These are phyloP conservation scores for Aspidoscelis tigris DNA, from an alignment of 2,113 vertebrate species.

Conservation along the genomic window DNA sequence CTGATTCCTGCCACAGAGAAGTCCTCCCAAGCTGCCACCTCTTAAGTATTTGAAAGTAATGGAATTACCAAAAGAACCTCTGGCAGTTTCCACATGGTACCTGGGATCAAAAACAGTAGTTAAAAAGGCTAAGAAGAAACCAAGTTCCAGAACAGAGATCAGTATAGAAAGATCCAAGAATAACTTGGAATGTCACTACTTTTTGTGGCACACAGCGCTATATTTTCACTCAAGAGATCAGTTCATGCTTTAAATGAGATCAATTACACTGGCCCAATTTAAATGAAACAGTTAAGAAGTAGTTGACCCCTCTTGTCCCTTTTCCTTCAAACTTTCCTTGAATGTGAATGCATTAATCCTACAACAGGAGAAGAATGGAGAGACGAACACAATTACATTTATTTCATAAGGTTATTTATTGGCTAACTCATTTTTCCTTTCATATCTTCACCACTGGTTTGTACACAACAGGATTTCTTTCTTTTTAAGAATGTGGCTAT, in stretches of 20 bases:
- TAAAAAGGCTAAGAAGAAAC: no score
- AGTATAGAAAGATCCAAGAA: background rate
- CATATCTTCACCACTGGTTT: background rate
- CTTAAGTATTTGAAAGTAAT: no score
- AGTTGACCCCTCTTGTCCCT: conserved; percentile 32
- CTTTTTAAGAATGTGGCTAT: background rate
- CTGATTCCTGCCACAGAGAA: no score
- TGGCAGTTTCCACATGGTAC: no score
- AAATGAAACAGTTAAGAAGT: conserved; percentile 40
- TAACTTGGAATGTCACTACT: background rate
- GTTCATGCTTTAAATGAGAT: conserved; percentile 42
- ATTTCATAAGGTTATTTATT: background rate
- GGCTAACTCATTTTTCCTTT: conserved; percentile 20
- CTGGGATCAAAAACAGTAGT: no score
- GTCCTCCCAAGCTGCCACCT: no score
- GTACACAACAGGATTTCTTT: background rate
- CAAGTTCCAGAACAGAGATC: no score
- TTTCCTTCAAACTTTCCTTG: background rate
- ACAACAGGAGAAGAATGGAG: fast-evolving
- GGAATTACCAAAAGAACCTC: no score
- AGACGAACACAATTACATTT: conserved; percentile 41
- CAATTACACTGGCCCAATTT: conserved; percentile 38
- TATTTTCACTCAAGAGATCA: conserved; percentile 37
- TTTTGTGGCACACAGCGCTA: background rate
- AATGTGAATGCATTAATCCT: background rate